Conservation (phyloP, 2,888 invertebrate species). For the Heteromurus nitidus region DNA sequence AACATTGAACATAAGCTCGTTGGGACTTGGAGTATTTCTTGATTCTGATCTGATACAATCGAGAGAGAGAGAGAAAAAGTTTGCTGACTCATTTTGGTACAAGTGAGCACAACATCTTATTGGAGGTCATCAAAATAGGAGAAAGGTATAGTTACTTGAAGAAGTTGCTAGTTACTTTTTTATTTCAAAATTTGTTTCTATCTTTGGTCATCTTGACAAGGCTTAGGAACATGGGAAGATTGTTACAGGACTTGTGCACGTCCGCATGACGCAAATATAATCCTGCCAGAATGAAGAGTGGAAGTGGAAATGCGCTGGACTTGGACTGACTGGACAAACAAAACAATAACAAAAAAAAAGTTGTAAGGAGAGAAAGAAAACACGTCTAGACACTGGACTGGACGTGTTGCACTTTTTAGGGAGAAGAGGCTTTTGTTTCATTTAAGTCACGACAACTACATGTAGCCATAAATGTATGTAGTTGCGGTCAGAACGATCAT, state of each 20-base stretch:
- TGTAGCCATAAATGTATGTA: slow-evolving; percentile 11
- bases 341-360: slow-evolving; percentile 1
- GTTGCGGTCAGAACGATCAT: slow-evolving; percentile 19
- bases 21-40: too few relatives aligned
- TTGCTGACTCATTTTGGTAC: slow-evolving; percentile 41
- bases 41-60: slow-evolving; percentile 43
- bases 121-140: slow-evolving; percentile 28
- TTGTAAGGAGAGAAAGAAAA: background rate
- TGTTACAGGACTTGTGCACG: background rate
- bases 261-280: slow-evolving; percentile 32
- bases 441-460: background rate
- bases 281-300: slow-evolving; percentile 18
- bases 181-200: slow-evolving; percentile 38
- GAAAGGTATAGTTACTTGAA: background rate
- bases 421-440: background rate
- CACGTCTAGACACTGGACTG: slow-evolving; percentile 4
- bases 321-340: slow-evolving; percentile 18
- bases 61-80: background rate
- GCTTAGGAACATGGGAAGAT: background rate
- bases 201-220: slow-evolving; percentile 50
- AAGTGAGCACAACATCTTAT: background rate
- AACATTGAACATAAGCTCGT: too few relatives aligned
- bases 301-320: too few relatives aligned
- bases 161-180: too few relatives aligned
- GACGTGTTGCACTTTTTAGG: slow-evolving; percentile 9